Evolutionary conservation across 1,140 invertebrate species (phyloP).

Genomic region (Cylas formicarius): DNA sequence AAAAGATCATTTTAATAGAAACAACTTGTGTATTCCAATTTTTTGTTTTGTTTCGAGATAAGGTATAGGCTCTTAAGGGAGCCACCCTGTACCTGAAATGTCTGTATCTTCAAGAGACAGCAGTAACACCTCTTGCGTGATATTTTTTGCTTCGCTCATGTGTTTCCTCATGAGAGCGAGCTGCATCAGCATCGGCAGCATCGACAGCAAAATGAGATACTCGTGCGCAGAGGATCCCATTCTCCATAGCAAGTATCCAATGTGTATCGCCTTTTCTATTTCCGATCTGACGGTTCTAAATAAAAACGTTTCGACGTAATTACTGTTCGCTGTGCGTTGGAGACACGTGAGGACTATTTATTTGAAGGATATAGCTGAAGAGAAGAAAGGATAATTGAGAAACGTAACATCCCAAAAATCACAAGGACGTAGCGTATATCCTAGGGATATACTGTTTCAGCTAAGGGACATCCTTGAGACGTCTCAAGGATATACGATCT

Average conservation of each 20-base stretch:
- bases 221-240: conserved; percentile 40
- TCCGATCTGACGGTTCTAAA: conserved; percentile 38
- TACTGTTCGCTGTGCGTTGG: too few relatives aligned
- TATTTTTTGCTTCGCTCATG: conserved; percentile 37
- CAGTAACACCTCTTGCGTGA: conserved; percentile 44
- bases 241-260: conserved; percentile 42
- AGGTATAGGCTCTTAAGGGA: too few relatives aligned
- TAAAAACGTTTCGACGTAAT: background rate
- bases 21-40: too few relatives aligned
- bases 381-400: too few relatives aligned
- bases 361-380: too few relatives aligned
- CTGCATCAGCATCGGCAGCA: conserved; percentile 42
- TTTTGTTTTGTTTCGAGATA: background rate
- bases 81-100: conserved; percentile 39
- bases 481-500: too few relatives aligned
- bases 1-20: too few relatives aligned
- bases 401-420: too few relatives aligned
- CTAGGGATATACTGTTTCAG: too few relatives aligned
- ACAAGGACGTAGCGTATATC: too few relatives aligned
- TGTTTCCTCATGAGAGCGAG: conserved; percentile 39
- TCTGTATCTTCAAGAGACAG: conserved; percentile 40
- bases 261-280: conserved; percentile 35
- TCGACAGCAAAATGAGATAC: conserved; percentile 32
- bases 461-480: too few relatives aligned
- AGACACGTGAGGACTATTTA: too few relatives aligned